Evolutionary conservation across 53 echinoderm and acorn worm genomes (phyloP).

Genomic region (Paracentrotus lividus): DNA sequence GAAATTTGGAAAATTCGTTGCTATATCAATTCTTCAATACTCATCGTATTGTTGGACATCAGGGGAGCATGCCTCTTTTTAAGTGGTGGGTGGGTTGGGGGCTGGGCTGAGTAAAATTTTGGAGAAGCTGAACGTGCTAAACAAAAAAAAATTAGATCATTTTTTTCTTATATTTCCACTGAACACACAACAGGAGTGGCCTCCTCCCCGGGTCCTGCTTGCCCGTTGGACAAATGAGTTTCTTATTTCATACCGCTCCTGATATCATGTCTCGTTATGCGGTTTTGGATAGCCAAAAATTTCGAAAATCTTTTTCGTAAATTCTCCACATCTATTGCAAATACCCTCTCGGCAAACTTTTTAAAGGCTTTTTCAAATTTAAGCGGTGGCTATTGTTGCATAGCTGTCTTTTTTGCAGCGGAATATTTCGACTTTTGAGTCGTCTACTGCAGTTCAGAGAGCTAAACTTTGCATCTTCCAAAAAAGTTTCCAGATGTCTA

Average conservation of each 20-base stretch:
- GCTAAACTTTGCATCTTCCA: conserved; percentile 83
- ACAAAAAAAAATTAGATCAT: too few species aligned
- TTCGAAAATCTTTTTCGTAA: conserved; percentile 88
- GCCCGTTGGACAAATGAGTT: too few species aligned
- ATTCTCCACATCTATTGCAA: conserved; percentile 82
- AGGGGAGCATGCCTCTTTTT: too few species aligned
- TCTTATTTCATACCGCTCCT: not conserved
- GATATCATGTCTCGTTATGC: not conserved
- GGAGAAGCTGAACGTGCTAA: too few species aligned
- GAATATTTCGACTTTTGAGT: conserved; percentile 69
- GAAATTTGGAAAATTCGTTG: too few species aligned
- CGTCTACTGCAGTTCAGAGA: conserved; percentile 67
- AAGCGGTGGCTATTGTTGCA: conserved; percentile 88
- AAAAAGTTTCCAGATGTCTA: conserved; percentile 87
- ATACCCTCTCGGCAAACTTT: conserved; percentile 65
- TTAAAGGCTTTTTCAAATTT: conserved; percentile 78
- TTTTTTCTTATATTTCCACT: too few species aligned
- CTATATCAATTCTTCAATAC: too few species aligned
- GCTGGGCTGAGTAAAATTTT: too few species aligned
- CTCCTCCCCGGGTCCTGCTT: too few species aligned
- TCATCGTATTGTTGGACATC: too few species aligned
- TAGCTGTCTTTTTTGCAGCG: conserved; percentile 81
- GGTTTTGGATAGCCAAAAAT: conserved; percentile 87
- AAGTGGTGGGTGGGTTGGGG: too few species aligned
- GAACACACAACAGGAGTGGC: too few species aligned